Percentiles rank a stretch among this genome's conserved stretches.
Evolutionary conservation across 2,797 vertebrate species (phyloP).

Genomic region (Silurus lanzhouensis): DNA sequence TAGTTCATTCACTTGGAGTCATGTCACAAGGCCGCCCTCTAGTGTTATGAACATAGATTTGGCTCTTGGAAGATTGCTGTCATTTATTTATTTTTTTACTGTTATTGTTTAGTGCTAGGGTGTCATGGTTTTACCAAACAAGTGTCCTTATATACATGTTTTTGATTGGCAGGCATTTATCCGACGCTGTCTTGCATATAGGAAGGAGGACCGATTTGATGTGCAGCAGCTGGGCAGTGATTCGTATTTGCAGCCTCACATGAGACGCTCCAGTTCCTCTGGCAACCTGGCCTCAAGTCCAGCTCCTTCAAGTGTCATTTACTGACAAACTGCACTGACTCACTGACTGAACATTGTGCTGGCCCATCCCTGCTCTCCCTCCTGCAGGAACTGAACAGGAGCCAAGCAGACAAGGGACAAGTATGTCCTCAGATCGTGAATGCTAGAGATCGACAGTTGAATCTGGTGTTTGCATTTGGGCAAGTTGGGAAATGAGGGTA

Average conservation of each 20-base stretch:
- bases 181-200: constrained; percentile 95
- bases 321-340: constrained; percentile 79
- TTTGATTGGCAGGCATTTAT: constrained; percentile 85
- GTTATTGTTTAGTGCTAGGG: no score
- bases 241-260: constrained; percentile 96
- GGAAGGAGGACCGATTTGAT: constrained; percentile 96
- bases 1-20: neutral
- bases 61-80: neutral
- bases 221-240: constrained; percentile 96
- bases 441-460: constrained; percentile 19
- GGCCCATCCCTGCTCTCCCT: constrained; percentile 66
- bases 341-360: constrained; percentile 58
- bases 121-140: neutral
- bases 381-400: constrained; percentile 63
- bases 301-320: constrained; percentile 90
- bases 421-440: constrained; percentile 32
- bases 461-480: constrained; percentile 30
- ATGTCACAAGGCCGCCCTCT: constrained; percentile 32
- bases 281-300: constrained; percentile 88
- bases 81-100: no score
- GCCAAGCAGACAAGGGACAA: constrained; percentile 37
- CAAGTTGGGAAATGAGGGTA: constrained; percentile 18
- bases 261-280: constrained; percentile 98
- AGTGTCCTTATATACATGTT: neutral
- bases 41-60: constrained; percentile 22